Evolutionary conservation across 2,113 vertebrate genomes (phyloP).

Genomic region (Stegastes partitus): DNA sequence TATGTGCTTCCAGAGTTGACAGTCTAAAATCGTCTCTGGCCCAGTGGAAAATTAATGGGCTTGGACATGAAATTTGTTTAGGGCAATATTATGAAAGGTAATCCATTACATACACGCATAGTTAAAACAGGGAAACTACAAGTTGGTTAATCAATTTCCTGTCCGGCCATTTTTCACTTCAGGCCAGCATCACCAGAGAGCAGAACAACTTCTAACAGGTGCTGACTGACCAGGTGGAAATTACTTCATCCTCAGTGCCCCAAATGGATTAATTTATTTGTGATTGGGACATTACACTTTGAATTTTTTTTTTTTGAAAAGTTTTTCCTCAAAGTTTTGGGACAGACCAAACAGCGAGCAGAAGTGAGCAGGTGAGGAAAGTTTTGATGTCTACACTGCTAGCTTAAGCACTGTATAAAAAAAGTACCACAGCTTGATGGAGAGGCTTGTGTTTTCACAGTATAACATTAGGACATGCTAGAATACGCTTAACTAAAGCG

Average conservation of each 20-base stretch:
- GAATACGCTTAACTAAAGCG: no score
- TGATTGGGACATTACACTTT: background rate
- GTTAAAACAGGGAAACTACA: background rate
- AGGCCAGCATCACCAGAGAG: background rate
- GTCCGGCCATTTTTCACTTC: constrained; percentile 32
- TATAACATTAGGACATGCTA: no score
- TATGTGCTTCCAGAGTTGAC: background rate
- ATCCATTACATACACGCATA: constrained; percentile 21
- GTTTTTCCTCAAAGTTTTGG: background rate
- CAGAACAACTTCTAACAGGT: background rate
- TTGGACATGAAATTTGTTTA: constrained; percentile 21
- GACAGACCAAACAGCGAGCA: no score
- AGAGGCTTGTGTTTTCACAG: no score
- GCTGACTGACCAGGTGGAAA: background rate
- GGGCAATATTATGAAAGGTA: constrained; percentile 19
- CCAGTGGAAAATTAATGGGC: constrained; percentile 19
- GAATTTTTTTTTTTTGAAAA: no score
- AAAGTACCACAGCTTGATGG: no score
- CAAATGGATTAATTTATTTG: background rate
- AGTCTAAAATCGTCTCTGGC: constrained; percentile 17
- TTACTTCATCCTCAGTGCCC: background rate
- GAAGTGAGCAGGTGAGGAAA: constrained; percentile 7
- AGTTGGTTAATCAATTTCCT: constrained; percentile 22
- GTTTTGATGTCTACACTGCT: background rate
- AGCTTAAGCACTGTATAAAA: background rate